Base-by-base conservation (phyloP, 2,113 vertebrate species). In the Lepus americanus region DNA sequence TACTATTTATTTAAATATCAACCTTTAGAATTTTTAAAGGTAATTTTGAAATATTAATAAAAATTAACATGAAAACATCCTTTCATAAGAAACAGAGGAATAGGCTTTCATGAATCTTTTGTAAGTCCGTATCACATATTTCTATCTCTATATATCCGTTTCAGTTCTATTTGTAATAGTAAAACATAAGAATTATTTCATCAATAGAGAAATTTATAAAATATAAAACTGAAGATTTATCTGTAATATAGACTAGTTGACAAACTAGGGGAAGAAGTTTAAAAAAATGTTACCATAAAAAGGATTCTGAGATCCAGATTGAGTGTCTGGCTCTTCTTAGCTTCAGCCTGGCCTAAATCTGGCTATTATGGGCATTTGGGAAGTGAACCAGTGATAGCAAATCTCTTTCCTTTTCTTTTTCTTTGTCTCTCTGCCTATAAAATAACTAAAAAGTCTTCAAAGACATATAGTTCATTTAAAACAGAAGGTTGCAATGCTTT, bases 151-250 rank as follows among this genome's bases (percentile, higher is more conserved):
- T 53, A 31, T 61, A 14, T 51, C 9, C 29, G 69, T 17, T 87
- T 29, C 8, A 67, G 16, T 53, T 90, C 87, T 49, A 44, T 81
- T 89, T 84, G 23, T 89, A 80, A 25, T 86, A 92, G 64, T 27
- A 93, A 93, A 90, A 36, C 6, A 67, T 17, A 72, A 20, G 13
- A 82, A 39, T 78, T 51, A 67, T 17, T 39, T 20, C 25, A 39
- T 73, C 49, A 84, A 73, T 20, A 84, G 44, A 3, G 49, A 78
- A 87, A 70, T 10, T 90, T 31, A 70, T 19, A 55, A 66, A 93
- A 72, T 14, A 51, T 1, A 23, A 16, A 90, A 87, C 51, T 74
- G 53, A 77, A 49, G 19, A 6, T 83, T 53, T 86, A 51, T 7
- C 1, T 8, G 63, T 12, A 82, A 72, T 70, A 80, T 33, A 17